These are phyloP conservation scores for Leptinotarsa lineolata DNA, from an alignment of 1,140 invertebrate species.

Conservation along the genomic window DNA sequence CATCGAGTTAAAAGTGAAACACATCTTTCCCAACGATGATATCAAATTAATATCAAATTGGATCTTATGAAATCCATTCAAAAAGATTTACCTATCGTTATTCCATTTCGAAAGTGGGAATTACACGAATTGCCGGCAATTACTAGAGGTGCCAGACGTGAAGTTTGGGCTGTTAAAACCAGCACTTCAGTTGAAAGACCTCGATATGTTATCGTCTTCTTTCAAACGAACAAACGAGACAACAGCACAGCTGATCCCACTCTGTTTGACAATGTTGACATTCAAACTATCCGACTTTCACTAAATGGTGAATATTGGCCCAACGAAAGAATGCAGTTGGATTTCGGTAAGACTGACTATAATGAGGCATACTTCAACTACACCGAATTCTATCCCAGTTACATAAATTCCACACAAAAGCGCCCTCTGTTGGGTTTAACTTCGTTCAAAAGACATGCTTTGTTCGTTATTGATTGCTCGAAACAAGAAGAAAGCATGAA, in stretches of 20 bases:
- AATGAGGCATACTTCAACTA: conserved; percentile 27
- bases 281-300: conserved; percentile 10
- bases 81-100: conserved; percentile 26
- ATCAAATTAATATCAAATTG: conserved; percentile 22
- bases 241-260: conserved; percentile 1
- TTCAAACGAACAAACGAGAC: conserved; percentile 21
- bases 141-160: conserved; percentile 4
- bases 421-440: conserved; percentile 12
- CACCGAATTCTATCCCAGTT: conserved; percentile 23
- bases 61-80: conserved; percentile 28
- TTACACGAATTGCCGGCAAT: conserved; percentile 24
- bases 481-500: too few species aligned
- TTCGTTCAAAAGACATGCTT: conserved; percentile 17
- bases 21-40: conserved; percentile 21
- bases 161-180: conserved; percentile 31
- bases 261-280: conserved; percentile 25
- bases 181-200: conserved; percentile 21
- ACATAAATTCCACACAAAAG: conserved; percentile 11
- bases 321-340: neutral
- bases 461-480: too few species aligned
- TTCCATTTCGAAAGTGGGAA: conserved; percentile 30
- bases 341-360: conserved; percentile 23
- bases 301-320: conserved; percentile 22
- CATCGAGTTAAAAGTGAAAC: conserved; percentile 26
- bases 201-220: conserved; percentile 25